Percentiles rank a stretch among this genome's conserved stretches.
Evolutionary conservation across 2,113 vertebrate species (phyloP).

Genomic region (Callipepla squamata): DNA sequence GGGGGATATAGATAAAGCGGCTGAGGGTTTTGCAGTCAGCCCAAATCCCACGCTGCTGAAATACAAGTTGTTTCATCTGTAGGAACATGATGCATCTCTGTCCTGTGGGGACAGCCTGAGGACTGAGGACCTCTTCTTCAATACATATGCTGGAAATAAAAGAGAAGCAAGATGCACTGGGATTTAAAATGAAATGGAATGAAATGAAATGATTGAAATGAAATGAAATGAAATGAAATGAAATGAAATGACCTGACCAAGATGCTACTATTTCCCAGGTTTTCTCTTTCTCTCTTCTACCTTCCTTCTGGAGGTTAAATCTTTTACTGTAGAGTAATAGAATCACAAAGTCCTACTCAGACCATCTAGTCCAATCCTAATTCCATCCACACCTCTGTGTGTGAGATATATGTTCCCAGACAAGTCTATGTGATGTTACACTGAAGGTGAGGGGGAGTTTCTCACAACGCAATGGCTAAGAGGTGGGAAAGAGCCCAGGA

Average conservation of each 20-base stretch:
- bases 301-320: not conserved
- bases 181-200: not conserved
- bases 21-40: not conserved
- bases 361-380: not conserved
- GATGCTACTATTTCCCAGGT: not conserved
- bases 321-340: not conserved
- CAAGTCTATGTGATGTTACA: not conserved
- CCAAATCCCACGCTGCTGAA: not conserved
- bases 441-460: not conserved
- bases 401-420: not conserved
- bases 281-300: not conserved
- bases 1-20: not conserved
- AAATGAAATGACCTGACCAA: fast-evolving
- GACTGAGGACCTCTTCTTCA: not conserved
- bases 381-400: not conserved
- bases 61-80: not conserved
- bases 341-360: too few relatives aligned
- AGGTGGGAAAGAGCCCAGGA: not conserved
- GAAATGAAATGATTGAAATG: not conserved
- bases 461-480: not conserved
- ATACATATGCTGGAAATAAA: not conserved
- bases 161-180: not conserved
- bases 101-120: too few relatives aligned
- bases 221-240: not conserved
- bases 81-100: not conserved